Percentiles rank a stretch among this genome's conserved stretches.
Conservation (phyloP, 2,113 vertebrate species). For the Dasyurus viverrinus region DNA sequence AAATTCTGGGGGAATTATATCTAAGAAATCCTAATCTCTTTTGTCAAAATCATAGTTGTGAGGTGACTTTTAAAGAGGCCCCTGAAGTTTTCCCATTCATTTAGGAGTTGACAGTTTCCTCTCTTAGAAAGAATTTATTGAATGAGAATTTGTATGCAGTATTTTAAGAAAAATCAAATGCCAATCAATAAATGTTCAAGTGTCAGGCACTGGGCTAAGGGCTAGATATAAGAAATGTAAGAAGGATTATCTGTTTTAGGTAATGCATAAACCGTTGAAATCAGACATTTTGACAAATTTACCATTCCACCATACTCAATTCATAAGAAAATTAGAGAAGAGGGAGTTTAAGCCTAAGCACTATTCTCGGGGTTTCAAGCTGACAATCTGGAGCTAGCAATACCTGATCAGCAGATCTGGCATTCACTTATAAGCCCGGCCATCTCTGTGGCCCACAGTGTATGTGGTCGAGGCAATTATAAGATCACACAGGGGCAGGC, state of each 20-base stretch:
- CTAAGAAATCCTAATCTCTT: conserved; percentile 61
- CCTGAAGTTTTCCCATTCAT: not conserved
- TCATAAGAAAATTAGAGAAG: not conserved
- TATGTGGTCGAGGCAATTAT: not conserved
- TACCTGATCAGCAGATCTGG: not conserved
- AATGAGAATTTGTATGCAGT: not conserved
- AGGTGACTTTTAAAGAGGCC: not conserved
- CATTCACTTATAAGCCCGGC: not conserved
- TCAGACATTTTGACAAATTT: not conserved
- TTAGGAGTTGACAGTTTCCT: not conserved
- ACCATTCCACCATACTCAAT: not conserved
- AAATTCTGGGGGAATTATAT: conserved; percentile 58
- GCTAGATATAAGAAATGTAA: not conserved
- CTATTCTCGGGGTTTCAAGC: not conserved
- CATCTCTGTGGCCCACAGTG: conserved; percentile 38
- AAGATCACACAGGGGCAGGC: conserved; percentile 37
- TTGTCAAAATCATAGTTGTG: conserved; percentile 51
- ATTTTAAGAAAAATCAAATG: not conserved
- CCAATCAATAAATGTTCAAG: not conserved
- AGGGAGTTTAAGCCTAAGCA: not conserved
- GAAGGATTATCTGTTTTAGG: not conserved
- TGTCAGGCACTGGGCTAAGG: not conserved
- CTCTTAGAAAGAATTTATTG: not conserved
- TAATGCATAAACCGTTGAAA: not conserved
- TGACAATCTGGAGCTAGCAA: not conserved